Conservation (phyloP, 1,140 invertebrate species). For the Eciton burchellii region DNA sequence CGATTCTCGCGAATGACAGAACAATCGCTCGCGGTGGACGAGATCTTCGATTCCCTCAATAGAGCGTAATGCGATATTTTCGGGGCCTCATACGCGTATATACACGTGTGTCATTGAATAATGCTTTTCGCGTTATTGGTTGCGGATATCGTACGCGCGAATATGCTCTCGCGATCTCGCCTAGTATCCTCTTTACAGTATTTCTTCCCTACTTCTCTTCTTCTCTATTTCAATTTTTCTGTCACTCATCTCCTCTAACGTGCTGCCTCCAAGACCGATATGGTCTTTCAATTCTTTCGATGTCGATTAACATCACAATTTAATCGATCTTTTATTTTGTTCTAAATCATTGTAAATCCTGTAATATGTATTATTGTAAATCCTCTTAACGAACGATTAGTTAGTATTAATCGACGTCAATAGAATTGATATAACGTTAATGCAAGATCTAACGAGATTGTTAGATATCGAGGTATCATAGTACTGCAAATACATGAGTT, state of each 20-base stretch:
- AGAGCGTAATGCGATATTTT: conserved; percentile 18
- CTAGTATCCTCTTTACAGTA: not conserved
- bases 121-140: conserved; percentile 4
- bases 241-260: conserved; percentile 35
- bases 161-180: conserved; percentile 6
- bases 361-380: not conserved
- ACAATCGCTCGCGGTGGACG: not conserved
- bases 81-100: not conserved
- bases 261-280: not conserved
- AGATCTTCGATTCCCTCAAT: not conserved
- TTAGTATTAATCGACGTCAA: not conserved
- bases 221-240: conserved; percentile 4
- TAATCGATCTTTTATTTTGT: conserved; percentile 2
- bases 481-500: conserved; percentile 32
- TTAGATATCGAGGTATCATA: no score
- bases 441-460: no score
- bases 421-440: not conserved
- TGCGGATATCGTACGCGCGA: conserved; percentile 3
- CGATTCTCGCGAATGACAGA: not conserved
- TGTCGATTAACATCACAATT: not conserved
- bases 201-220: not conserved
- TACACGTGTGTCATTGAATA: no score
- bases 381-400: not conserved
- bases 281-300: not conserved
- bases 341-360: not conserved